Conservation (phyloP, 2,113 vertebrate species). For the Pleuronectes platessa region DNA sequence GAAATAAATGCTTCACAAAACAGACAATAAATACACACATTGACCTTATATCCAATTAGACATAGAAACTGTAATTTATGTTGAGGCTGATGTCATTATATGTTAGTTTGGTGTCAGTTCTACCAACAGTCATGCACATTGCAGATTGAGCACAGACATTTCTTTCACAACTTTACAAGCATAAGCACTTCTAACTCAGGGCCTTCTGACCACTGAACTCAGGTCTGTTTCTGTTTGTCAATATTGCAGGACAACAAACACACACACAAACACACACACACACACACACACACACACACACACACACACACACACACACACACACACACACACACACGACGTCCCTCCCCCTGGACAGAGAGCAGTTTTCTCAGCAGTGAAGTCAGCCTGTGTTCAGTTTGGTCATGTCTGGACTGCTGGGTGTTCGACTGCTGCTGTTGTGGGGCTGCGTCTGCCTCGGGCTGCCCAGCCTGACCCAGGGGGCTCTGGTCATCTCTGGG, state of each 20-base stretch:
- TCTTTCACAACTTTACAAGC: neutral
- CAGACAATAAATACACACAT: too few relatives aligned
- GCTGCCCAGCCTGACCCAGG: conserved; percentile 34
- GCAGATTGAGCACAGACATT: too few relatives aligned
- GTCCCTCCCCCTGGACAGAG: conserved; percentile 50
- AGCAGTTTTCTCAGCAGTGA: conserved; percentile 39
- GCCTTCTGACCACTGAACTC: neutral
- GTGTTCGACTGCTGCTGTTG: conserved; percentile 66
- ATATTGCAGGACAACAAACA: neutral
- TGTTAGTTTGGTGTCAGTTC: too few relatives aligned
- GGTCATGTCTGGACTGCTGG: conserved; percentile 74
- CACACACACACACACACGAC: neutral
- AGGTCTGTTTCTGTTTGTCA: conserved; percentile 30
- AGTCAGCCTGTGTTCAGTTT: conserved; percentile 43
- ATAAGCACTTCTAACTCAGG: neutral
- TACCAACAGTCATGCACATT: too few relatives aligned
- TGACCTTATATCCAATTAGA: too few relatives aligned
- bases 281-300: too few relatives aligned
- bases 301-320: too few relatives aligned
- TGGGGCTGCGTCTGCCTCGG: conserved; percentile 58
- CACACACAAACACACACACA: too few relatives aligned
- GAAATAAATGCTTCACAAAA: too few relatives aligned
- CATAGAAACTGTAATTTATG: too few relatives aligned
- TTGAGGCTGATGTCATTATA: too few relatives aligned
- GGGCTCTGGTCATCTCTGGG: conserved; percentile 51